phyloP scores from a whole-genome alignment of 2,888 invertebrate genomes.

The Dusona sp. region DNA sequence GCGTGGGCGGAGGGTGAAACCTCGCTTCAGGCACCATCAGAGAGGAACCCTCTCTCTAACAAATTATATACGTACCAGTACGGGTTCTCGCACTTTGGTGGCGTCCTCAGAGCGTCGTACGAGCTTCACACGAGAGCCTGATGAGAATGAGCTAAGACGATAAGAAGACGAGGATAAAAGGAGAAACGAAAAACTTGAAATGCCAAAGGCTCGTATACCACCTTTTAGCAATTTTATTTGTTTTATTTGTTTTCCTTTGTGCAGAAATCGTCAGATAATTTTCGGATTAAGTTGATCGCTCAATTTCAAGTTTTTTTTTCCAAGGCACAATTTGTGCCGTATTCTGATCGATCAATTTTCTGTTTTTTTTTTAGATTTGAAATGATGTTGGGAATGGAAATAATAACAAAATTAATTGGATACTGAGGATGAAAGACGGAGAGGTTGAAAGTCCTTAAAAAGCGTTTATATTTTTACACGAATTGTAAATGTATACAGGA shows the following conservation, averaged over 20 bases:
- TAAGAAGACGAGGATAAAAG: background rate
- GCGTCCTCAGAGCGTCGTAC: constrained; percentile 45
- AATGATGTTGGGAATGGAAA: background rate
- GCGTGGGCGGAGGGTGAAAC: constrained; percentile 60
- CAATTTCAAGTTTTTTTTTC: background rate
- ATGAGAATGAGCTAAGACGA: constrained; percentile 42
- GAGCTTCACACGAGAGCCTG: constrained; percentile 30
- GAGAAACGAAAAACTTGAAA: constrained; percentile 10
- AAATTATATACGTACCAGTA: constrained; percentile 23
- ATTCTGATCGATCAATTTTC: background rate
- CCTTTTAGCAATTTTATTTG: background rate
- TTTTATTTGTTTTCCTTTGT: background rate
- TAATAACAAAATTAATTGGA: background rate
- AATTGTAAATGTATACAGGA: background rate
- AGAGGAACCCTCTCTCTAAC: constrained; percentile 36
- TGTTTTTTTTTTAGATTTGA: background rate
- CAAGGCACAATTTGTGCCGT: background rate
- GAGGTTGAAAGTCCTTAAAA: background rate
- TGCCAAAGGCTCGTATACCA: constrained; percentile 13
- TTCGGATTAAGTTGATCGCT: background rate
- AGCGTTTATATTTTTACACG: background rate
- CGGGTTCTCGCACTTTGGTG: constrained; percentile 62
- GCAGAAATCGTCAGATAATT: background rate
- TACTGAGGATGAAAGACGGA: background rate
- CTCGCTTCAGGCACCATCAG: constrained; percentile 40